These are phyloP conservation scores for Tyrophagus putrescentiae DNA, from an alignment of 1,140 invertebrate species.

Conservation along the genomic window DNA sequence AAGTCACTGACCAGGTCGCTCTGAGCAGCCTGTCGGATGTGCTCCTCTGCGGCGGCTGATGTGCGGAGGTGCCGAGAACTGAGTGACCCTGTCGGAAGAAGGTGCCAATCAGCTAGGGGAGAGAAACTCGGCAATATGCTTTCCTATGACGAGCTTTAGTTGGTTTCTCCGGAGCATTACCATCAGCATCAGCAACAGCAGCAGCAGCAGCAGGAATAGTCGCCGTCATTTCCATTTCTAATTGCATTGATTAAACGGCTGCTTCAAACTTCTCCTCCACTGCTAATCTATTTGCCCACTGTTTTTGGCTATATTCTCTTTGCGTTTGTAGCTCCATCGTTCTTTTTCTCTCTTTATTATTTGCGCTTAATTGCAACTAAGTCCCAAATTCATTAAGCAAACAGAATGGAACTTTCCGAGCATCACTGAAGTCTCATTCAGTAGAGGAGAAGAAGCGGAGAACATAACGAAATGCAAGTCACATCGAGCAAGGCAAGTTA, in stretches of 20 bases:
- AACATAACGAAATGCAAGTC: conserved; percentile 3
- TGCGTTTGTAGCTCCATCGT: not conserved
- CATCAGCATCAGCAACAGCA: not conserved
- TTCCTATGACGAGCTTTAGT: too few species aligned
- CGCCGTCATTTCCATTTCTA: conserved; percentile 8
- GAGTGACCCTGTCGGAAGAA: conserved; percentile 11
- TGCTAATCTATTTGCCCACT: conserved; percentile 14
- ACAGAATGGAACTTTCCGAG: not conserved
- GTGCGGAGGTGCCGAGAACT: conserved; percentile 8
- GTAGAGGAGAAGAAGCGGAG: not conserved
- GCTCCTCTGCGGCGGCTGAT: not conserved
- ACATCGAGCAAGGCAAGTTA: conserved; percentile 10
- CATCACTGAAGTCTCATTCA: too few species aligned
- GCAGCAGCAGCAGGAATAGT: not conserved
- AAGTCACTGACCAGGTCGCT: not conserved
- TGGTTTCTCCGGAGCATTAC: not conserved
- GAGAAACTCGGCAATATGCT: too few species aligned
- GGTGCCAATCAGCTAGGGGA: not conserved
- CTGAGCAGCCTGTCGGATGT: not conserved
- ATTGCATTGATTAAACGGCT: conserved; percentile 8
- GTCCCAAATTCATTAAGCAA: conserved; percentile 16
- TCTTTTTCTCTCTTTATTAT: conserved; percentile 3
- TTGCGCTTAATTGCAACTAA: conserved; percentile 16
- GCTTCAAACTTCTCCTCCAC: not conserved
- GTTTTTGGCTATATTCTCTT: too few species aligned